Base-by-base conservation (phyloP, 2,888 invertebrate species). In the Pyrrhia umbra region DNA sequence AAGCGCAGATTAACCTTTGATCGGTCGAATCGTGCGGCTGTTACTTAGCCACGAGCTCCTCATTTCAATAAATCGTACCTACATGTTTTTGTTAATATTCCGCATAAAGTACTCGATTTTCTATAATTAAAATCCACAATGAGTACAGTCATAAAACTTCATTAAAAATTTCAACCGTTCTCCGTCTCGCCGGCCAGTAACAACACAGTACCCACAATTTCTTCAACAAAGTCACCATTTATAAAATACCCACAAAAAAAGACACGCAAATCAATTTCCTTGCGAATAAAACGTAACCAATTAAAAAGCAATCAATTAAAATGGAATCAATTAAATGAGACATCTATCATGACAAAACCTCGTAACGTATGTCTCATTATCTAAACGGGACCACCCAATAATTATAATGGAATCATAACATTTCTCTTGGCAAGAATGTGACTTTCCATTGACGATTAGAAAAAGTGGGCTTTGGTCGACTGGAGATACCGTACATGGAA, bases 371-470 rank as follows among this genome's bases (percentile, higher is more conserved):
- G 52, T 21, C 79, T 85, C 80, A 87, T 86, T 85, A 85, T 60
- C 64, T 73, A 84, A 82, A 81, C 81, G 75, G 62, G 73, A 75
- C 72, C 66, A 69, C 77, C 79, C 80, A 85, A 88, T 84, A 86
- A 88, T 89, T 87, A 89, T 80, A 80, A 75, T 73, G 67, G 73
- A 78, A 80, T 79, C 61, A 71, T 62, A 67, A 58, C 75, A 62
- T 77, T 73, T 70, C 83, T 81, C 82, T 75, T 61, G 34, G 15
- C 34, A 81, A 74, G 81, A 84, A 87, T 85, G 81, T 79, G 43
- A 80, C 90, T 90, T 90, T 90, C 90, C 80, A 85, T 67, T 49
- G 70, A 73, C 68, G 63, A 62, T 46, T 68, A 74, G 69, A 68
- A 72, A 69, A 67, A 64, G 47, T 34, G 57, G 16, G 57, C 60